Base-by-base conservation (phyloP, 2,888 invertebrate genomes). In the Danaus chrysippus region DNA sequence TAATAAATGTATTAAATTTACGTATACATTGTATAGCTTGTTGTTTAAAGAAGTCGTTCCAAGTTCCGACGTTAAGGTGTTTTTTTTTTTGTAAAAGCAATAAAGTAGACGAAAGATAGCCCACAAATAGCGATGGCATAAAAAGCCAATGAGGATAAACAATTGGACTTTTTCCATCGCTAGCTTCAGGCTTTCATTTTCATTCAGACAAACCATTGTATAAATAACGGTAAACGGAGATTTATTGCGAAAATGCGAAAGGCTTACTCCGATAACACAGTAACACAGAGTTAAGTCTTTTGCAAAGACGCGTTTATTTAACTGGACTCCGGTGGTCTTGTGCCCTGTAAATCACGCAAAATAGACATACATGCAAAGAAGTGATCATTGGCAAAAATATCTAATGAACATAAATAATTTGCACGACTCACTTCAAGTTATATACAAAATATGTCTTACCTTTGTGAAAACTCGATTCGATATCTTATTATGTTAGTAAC, bases 131-230 rank as follows among this genome's bases (percentile, higher is more conserved):
- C 83, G 86, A 91, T 89, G 84, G 88, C 78, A 79, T 81, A 84
- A 87, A 89, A 87, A 86, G 81, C 87, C 90, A 91, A 87, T 86
- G 86, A 77, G 75, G 72, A 65, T 73, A 70, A 82, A 86, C 87
- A 90, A 81, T 87, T 89, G 88, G 85, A 86, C 85, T 85, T 83
- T 82, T 83, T 79, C 87, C 89, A 91, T 88, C 87, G 77, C 84
- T 83, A 79, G 77, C 77, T 84, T 89, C 80, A 84, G 83, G 85
- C 82, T 76, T 76, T 74, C 73, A 78, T 73, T 79, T 74, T 78
- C 79, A 64, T 61, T 58, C 64, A 65, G 61, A 55, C 58, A 62
- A 67, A 68, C 59, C 71, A 64, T 63, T 63, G 56, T 61, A 65
- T 56, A 55, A 57, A 63, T 64, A 34, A 34, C 23, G 23, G 23